Base-by-base conservation (phyloP, 2,113 vertebrate species). In the Megalops atlanticus region DNA sequence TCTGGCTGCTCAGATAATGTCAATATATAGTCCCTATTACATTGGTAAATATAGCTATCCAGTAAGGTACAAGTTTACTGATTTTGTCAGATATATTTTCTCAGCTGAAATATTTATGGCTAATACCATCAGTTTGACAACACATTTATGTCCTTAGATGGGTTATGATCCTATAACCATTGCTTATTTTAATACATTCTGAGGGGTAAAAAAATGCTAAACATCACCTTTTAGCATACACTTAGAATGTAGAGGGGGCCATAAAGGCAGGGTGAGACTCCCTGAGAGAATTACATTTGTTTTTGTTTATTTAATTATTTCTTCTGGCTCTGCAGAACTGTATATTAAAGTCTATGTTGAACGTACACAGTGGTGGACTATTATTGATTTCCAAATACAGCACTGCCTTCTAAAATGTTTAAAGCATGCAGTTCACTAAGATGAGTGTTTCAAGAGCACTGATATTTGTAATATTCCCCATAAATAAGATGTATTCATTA, bases 401-500 rank as follows among this genome's bases (percentile, higher is more conserved):
- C 35, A 68, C 39, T 75, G 16, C 52, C 36, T 72, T n/a, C 49
- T 80, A 14, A 80, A 70, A 71, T 35, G 68, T 58, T 54, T 77
- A 38, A 21, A 39, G 41, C 49, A 49, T 36, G 31, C 4, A n/a
- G 24, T 72, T 31, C 3, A 38, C 39, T 72, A 80, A n/a, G 21
- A 52, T 27, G 36, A 24, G 27, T 43, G 31, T 77, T 73, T 73
- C 33, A 70, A 33, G 70, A 49, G 40, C 2, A 7, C 2, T 27
- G n/a, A 15, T 14, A 33, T n/a, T 27, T 79, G 43, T 16, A 27
- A 49, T 79, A 38, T 72, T 49, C 41, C 21, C 45, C 3, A 36
- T 49, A 72, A 24, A 79, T 71, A 47, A 1, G 8, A 80, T 35
- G 35, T 21, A 49, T 54, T 54, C 78, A 80, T 80, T 73, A 73